Conservation (phyloP, 2,113 vertebrate species). For the Turnix velox region DNA sequence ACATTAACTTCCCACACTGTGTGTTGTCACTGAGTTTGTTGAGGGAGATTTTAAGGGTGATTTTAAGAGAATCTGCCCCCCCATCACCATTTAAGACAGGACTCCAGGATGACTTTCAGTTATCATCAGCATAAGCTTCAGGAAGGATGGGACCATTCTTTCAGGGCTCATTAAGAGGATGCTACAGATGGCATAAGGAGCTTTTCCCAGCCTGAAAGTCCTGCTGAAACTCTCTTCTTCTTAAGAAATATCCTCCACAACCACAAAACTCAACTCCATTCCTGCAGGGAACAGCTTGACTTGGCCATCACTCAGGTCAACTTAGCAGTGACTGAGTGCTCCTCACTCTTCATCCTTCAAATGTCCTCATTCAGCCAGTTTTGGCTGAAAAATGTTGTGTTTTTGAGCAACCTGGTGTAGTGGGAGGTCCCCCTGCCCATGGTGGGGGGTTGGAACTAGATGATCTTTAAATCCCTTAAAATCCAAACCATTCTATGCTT, state of each 20-base stretch:
- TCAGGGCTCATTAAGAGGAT: background rate
- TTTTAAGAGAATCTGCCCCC: background rate
- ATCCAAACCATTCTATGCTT: too few relatives aligned
- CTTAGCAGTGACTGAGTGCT: background rate
- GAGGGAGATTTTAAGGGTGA: background rate
- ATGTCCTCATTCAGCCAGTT: too few relatives aligned
- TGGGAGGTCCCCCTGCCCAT: too few relatives aligned
- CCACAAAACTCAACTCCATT: background rate
- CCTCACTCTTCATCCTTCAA: too few relatives aligned
- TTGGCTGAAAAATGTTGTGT: too few relatives aligned
- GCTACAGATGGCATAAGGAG: background rate
- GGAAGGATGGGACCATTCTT: background rate
- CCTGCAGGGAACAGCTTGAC: background rate
- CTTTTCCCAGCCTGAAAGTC: background rate
- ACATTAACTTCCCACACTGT: background rate
- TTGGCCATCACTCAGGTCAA: background rate
- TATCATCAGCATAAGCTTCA: background rate
- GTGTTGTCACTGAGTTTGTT: background rate
- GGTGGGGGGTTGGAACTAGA: too few relatives aligned
- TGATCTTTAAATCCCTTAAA: too few relatives aligned
- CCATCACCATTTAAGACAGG: background rate
- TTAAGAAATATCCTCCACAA: background rate
- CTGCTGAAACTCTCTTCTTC: background rate
- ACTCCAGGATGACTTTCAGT: background rate
- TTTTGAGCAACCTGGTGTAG: too few relatives aligned